Evolutionary conservation across 2,113 vertebrate genomes (phyloP).

Genomic region (Peucedramus taeniatus): DNA sequence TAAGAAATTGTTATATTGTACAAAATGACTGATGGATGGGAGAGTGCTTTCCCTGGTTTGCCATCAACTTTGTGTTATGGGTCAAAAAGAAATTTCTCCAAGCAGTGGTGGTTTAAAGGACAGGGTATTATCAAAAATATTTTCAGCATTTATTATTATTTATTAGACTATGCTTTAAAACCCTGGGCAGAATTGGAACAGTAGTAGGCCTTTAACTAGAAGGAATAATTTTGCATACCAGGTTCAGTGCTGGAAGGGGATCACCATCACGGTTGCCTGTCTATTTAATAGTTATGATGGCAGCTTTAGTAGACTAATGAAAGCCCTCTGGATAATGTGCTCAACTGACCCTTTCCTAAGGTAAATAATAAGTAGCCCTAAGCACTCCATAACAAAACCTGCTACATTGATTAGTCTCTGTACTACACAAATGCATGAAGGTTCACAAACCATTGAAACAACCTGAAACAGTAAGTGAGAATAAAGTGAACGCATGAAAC

Average conservation of each 20-base stretch:
- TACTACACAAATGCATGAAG: not conserved
- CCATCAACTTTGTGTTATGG: not conserved
- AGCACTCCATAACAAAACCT: not conserved
- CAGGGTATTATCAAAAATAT: not conserved
- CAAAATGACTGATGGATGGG: not conserved
- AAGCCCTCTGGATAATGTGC: not conserved
- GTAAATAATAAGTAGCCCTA: not conserved
- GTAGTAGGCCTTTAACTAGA: not conserved
- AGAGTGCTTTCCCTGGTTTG: not conserved
- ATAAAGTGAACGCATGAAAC: not conserved
- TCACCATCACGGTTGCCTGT: not conserved
- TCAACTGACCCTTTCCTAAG: not conserved
- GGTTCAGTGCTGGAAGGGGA: not conserved
- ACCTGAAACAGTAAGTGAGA: not conserved
- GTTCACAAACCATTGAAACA: not conserved
- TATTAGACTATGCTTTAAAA: not conserved
- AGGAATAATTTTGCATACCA: not conserved
- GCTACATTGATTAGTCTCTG: not conserved
- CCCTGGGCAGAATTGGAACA: not conserved
- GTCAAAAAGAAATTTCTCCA: not conserved
- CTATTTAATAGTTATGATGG: not conserved
- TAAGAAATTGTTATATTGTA: not conserved
- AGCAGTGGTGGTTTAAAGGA: not conserved
- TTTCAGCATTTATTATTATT: not conserved
- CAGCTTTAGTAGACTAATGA: not conserved